These are phyloP conservation scores for Percopsis transmontana DNA, from an alignment of 2,113 vertebrate genomes.

Conservation along the genomic window DNA sequence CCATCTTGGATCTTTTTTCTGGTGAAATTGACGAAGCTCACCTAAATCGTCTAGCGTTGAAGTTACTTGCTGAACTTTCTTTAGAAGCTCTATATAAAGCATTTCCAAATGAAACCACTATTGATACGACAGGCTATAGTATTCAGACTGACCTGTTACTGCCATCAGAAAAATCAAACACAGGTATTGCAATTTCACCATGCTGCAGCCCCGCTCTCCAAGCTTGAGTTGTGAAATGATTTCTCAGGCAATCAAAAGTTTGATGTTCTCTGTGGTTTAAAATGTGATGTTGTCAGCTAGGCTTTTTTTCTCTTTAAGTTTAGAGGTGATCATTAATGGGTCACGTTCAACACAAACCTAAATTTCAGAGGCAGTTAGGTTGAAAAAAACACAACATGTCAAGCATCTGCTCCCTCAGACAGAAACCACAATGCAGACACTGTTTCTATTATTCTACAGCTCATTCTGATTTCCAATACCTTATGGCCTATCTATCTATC, in stretches of 20 bases:
- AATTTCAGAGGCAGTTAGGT: conserved; percentile 25
- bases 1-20: no score
- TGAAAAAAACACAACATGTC: conserved; percentile 18
- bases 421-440: conserved; percentile 39
- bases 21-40: no score
- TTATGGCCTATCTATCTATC: no score
- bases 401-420: conserved; percentile 2
- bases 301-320: conserved; percentile 7
- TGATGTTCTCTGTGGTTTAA: conserved; percentile 18
- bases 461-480: not conserved
- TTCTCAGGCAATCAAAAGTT: conserved; percentile 16
- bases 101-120: not conserved
- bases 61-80: no score
- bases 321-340: conserved; percentile 56
- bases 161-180: conserved; percentile 36
- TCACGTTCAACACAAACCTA: conserved; percentile 48
- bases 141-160: conserved; percentile 44
- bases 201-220: conserved; percentile 13
- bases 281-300: conserved; percentile 40
- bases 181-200: conserved; percentile 20
- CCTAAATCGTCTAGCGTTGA: no score
- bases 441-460: not conserved
- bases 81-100: not conserved
- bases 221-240: conserved; percentile 21
- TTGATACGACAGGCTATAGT: not conserved